Evolutionary conservation across 2,113 vertebrate species (phyloP), one percentile per base, ranked within the genome.

Genomic region (Gobius niger): DNA sequence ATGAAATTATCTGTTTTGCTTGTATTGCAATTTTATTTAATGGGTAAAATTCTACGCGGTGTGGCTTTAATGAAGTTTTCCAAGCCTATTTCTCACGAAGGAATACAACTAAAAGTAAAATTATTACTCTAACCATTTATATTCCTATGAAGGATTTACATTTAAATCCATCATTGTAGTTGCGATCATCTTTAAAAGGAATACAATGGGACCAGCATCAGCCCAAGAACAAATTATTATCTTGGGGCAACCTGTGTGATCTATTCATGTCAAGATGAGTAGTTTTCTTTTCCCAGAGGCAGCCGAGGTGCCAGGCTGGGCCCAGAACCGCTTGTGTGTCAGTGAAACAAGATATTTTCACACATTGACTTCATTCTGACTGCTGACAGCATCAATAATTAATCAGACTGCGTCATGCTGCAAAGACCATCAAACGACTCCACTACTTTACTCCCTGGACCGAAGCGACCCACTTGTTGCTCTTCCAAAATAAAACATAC

Each of bases 341-440:
- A 49, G 44, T 18, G 34, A 57, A 24, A 46, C 65, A 50, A 12
- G 65, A 83, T 59, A 81, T 80, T 80, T 77, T 72, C 72, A 62
- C 74, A 61, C 57, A 80, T 76, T 84, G 65, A 46, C 61, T 71
- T 68, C 44, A 64, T 75, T 78, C 80, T 72, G 75, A 71, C 63
- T 70, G 78, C 59, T 19, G 52, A 11, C 7, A 11, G 61, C 44
- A 75, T 87, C 40, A 86, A 88, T 88, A 83, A 85, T 86, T 68
- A 62, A 80, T 63, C 40, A 5, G 13, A 51, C 66, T 18, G 46
- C 70, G 68, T 68, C 8, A 14, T 44, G 7, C 34, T 11, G 44
- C 54, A 15, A 62, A 67, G 12, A 47, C n/a, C 16, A 14, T 44
- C 57, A 51, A 15, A 46, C 42, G 61, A 46, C 44, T 24, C 44